A percentile compares a stretch with the other conserved stretches of the same genome.
These are phyloP conservation scores for Sebastiscus albofasciatus DNA, from an alignment of 2,797 vertebrate species.

Conservation along the genomic window DNA sequence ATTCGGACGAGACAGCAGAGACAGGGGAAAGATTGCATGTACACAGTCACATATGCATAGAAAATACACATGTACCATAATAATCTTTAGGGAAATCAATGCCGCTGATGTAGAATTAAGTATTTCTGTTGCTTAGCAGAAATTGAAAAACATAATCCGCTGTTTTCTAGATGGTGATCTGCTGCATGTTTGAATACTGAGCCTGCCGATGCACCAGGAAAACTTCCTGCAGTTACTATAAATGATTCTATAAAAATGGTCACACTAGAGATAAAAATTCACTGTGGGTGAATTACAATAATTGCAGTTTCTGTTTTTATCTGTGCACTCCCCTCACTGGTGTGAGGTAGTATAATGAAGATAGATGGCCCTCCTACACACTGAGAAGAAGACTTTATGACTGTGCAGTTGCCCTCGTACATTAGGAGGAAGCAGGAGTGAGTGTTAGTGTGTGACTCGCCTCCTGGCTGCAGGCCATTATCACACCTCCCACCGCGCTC, in stretches of 20 bases:
- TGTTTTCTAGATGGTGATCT: neutral
- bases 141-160: neutral
- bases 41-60: neutral
- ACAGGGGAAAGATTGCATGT: conserved; percentile 11
- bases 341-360: conserved; percentile 50
- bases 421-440: conserved; percentile 28
- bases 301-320: conserved; percentile 17
- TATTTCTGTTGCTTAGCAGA: neutral
- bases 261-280: conserved; percentile 12
- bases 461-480: conserved; percentile 50
- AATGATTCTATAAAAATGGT: conserved; percentile 15
- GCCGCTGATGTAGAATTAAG: neutral
- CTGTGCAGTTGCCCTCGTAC: conserved; percentile 47
- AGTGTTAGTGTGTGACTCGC: conserved; percentile 39
- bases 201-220: conserved; percentile 1
- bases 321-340: conserved; percentile 13
- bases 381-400: conserved; percentile 43
- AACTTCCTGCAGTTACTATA: neutral
- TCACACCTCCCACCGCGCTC: conserved; percentile 33
- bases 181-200: neutral
- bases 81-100: conserved; percentile 5
- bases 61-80: neutral
- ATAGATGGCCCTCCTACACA: conserved; percentile 48
- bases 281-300: conserved; percentile 14
- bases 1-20: conserved; percentile 52